Percentiles rank a stretch among this genome's conserved stretches.
Conservation (phyloP, 2,113 vertebrate species). For the Mormoops blainvillei region DNA sequence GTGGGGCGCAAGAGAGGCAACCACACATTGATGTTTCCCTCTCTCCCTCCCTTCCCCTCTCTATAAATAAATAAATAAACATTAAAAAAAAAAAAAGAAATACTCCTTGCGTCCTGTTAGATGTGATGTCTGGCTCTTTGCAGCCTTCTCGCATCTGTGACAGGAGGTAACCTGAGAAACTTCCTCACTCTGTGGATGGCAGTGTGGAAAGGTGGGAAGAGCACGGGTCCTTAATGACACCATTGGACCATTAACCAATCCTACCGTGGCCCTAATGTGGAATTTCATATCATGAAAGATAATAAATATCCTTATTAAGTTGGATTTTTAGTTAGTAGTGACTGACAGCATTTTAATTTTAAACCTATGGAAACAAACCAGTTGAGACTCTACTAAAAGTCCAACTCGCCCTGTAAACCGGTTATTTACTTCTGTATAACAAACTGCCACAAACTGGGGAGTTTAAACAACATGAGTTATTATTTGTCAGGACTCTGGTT, state of each 20-base stretch:
- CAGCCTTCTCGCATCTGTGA: background rate
- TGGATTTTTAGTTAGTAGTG: background rate
- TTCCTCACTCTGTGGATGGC: accelerated
- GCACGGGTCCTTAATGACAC: background rate
- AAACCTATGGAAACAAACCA: background rate
- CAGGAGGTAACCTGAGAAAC: background rate
- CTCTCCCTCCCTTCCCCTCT: too few species aligned
- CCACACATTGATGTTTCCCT: too few species aligned
- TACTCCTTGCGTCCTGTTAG: background rate
- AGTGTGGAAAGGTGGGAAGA: accelerated
- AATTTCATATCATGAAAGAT: background rate
- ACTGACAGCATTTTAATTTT: background rate
- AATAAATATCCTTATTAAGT: background rate
- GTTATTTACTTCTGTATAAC: background rate
- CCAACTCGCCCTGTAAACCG: background rate
- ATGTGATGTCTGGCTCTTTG: background rate
- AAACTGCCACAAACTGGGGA: background rate
- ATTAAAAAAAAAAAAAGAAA: too few species aligned
- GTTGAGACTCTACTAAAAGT: background rate
- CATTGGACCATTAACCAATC: background rate
- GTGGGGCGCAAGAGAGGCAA: too few species aligned
- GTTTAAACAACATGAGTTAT: accelerated
- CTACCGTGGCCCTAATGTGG: background rate
- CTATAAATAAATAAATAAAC: too few species aligned
- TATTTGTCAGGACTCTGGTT: background rate